Percentiles rank a stretch among this genome's conserved stretches.
These are phyloP conservation scores for Helicoverpa assulta DNA, from an alignment of 2,888 invertebrate species.

Conservation along the genomic window DNA sequence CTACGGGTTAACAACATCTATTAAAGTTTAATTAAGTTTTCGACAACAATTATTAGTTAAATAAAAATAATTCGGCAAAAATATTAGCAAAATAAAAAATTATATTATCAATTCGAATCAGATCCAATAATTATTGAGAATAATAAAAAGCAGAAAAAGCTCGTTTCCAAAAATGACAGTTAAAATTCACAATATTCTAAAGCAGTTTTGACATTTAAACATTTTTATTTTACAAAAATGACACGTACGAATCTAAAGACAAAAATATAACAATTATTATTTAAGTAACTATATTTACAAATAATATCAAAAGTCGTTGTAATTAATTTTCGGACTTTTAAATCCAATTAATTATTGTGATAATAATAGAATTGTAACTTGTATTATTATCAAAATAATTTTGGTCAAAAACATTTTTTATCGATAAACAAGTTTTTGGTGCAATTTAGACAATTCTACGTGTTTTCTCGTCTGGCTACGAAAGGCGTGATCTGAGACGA, in stretches of 20 bases:
- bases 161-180: conserved; percentile 14
- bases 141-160: conserved; percentile 17
- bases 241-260: conserved; percentile 62
- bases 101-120: conserved; percentile 31
- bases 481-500: conserved; percentile 2
- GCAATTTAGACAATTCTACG: neutral
- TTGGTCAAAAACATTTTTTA: conserved; percentile 37
- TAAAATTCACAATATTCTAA: conserved; percentile 14
- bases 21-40: conserved; percentile 31
- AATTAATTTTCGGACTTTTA: conserved; percentile 69
- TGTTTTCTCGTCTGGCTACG: neutral
- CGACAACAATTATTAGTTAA: conserved; percentile 16
- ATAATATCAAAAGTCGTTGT: conserved; percentile 70
- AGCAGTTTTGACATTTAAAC: conserved; percentile 47
- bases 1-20: conserved; percentile 35
- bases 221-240: conserved; percentile 60
- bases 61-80: conserved; percentile 8
- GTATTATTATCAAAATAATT: conserved; percentile 39
- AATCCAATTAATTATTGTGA: conserved; percentile 55
- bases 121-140: conserved; percentile 8
- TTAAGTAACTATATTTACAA: conserved; percentile 60
- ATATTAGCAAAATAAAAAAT: neutral
- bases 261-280: conserved; percentile 60
- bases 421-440: conserved; percentile 41
- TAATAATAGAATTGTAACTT: conserved; percentile 22